Conservation (phyloP, 2,888 invertebrate genomes). For the Dione vanillae region DNA sequence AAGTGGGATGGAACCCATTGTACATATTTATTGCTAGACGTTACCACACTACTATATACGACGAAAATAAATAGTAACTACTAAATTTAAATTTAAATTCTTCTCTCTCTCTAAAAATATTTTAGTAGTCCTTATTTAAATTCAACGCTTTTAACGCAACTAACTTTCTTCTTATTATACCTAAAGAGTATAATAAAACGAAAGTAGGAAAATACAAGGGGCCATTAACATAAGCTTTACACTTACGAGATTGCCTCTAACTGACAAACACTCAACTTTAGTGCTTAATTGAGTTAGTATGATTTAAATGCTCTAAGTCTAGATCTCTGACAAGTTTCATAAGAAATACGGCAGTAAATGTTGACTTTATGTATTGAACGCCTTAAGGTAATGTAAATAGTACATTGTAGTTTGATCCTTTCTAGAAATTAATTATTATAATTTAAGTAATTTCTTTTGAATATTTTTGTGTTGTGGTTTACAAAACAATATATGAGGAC, state of each 20-base stretch:
- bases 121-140: background rate
- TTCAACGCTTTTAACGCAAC: background rate
- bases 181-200: background rate
- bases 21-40: no score
- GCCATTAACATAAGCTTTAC: conserved; percentile 1
- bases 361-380: conserved; percentile 6
- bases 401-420: background rate
- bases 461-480: no score
- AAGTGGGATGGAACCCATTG: no score
- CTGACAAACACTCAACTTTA: conserved; percentile 13
- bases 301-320: conserved; percentile 10
- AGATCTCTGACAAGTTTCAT: background rate
- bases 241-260: conserved; percentile 9
- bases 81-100: no score
- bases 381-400: no score
- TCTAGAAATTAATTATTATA: background rate
- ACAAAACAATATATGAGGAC: no score
- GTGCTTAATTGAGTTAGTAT: conserved; percentile 14
- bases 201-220: background rate
- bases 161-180: background rate
- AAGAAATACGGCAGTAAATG: conserved; percentile 11
- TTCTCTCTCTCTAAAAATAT: no score
- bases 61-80: no score
- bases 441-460: no score
- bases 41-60: no score